These are phyloP conservation scores for Chrysotoxum bicinctum DNA, from an alignment of 2,888 invertebrate genomes.

Conservation along the genomic window DNA sequence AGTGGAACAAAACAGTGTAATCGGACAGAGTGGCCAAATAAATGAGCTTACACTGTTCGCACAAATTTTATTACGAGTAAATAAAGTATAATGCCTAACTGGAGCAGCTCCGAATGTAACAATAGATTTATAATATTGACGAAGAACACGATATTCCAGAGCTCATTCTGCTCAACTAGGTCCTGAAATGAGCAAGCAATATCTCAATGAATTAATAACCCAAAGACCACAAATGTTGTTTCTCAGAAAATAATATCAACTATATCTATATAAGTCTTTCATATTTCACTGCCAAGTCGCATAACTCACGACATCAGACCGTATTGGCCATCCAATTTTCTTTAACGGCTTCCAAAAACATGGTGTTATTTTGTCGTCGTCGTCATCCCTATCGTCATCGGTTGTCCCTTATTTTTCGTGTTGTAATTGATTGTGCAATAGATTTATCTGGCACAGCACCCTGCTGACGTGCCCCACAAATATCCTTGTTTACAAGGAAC, in stretches of 20 bases:
- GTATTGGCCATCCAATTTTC: slow-evolving; percentile 20
- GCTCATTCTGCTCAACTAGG: not conserved
- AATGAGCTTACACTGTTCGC: too few relatives aligned
- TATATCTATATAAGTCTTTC: not conserved
- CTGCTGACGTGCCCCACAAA: slow-evolving; percentile 18
- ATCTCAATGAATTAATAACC: not conserved
- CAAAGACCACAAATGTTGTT: not conserved
- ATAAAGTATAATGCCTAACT: too few relatives aligned
- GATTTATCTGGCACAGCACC: slow-evolving; percentile 32
- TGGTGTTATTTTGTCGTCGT: slow-evolving; percentile 23
- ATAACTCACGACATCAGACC: not conserved
- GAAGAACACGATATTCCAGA: not conserved
- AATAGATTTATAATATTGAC: too few relatives aligned
- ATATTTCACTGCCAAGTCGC: slow-evolving; percentile 8
- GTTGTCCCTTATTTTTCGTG: not conserved
- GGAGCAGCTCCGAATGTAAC: too few relatives aligned
- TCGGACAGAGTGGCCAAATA: too few relatives aligned
- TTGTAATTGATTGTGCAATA: slow-evolving; percentile 37
- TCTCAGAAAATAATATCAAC: not conserved
- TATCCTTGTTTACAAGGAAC: slow-evolving; percentile 19
- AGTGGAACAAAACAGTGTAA: too few relatives aligned
- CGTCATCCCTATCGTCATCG: not conserved
- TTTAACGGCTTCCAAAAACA: slow-evolving; percentile 19
- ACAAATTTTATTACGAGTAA: too few relatives aligned
- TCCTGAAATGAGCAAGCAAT: not conserved